Conservation (phyloP, 2,797 vertebrate species). For the Dallia pectoralis region DNA sequence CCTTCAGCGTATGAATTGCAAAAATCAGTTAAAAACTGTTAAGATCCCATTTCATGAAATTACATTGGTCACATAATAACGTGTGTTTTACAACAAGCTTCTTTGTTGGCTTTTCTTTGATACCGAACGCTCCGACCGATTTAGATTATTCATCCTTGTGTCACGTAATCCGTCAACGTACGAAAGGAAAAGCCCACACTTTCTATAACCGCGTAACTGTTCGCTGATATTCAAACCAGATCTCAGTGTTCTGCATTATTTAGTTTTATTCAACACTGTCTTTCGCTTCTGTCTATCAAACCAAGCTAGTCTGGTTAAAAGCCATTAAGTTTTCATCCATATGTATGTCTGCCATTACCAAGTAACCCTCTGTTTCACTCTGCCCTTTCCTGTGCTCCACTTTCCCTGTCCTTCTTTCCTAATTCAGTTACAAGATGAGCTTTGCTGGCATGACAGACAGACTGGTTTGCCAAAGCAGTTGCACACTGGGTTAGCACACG, state of each 20-base stretch:
- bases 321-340: not conserved
- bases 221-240: too few species aligned
- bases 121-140: too few species aligned
- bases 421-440: constrained; percentile 29
- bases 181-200: too few species aligned
- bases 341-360: not conserved
- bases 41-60: too few species aligned
- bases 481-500: constrained; percentile 15
- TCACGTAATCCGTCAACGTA: too few species aligned
- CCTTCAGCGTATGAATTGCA: not conserved
- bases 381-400: not conserved
- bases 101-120: too few species aligned
- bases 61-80: too few species aligned
- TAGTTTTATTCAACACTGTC: not conserved
- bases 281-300: not conserved
- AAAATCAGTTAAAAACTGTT: too few species aligned
- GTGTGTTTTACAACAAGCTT: too few species aligned
- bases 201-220: too few species aligned
- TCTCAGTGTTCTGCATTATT: not conserved
- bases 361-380: not conserved
- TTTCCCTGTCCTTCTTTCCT: constrained; percentile 5
- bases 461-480: constrained; percentile 1
- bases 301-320: not conserved
- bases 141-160: too few species aligned
- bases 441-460: constrained; percentile 23